These are phyloP conservation scores for Drosophila persimilis DNA, from an alignment of 1,140 invertebrate species.

Conservation along the genomic window DNA sequence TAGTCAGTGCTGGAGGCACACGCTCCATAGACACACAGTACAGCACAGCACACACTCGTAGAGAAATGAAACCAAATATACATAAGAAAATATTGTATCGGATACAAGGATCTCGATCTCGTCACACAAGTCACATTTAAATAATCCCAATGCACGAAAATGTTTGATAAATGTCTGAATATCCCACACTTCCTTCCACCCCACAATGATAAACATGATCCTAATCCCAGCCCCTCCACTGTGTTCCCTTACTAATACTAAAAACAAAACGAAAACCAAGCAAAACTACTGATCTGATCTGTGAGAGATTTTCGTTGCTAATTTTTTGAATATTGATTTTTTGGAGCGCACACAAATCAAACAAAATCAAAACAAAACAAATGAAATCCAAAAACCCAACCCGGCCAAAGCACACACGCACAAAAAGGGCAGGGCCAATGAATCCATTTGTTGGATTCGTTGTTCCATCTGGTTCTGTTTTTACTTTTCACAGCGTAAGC, in stretches of 20 bases:
- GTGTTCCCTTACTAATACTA: constrained; percentile 48
- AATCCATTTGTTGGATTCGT: constrained; percentile 12
- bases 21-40: background rate
- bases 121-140: constrained; percentile 12
- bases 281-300: constrained; percentile 4
- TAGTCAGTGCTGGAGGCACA: constrained; percentile 72
- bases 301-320: constrained; percentile 32
- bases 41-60: constrained; percentile 2
- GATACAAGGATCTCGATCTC: constrained; percentile 59
- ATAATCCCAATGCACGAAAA: constrained; percentile 37
- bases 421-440: constrained; percentile 27
- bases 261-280: constrained; percentile 13
- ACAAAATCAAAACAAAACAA: constrained; percentile 55
- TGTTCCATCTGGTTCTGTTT: constrained; percentile 67
- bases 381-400: constrained; percentile 21
- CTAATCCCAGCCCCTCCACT: constrained; percentile 32
- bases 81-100: constrained; percentile 7
- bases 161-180: constrained; percentile 12
- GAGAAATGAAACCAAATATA: constrained; percentile 38
- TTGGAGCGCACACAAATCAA: constrained; percentile 64
- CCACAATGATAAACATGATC: constrained; percentile 13
- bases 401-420: constrained; percentile 45
- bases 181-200: too few relatives aligned
- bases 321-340: constrained; percentile 41
- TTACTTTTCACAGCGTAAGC: constrained; percentile 77